Percentiles rank a stretch among this genome's conserved stretches.
These are phyloP conservation scores for Cirrhinus molitorella DNA, from an alignment of 2,797 vertebrate species.

Conservation along the genomic window DNA sequence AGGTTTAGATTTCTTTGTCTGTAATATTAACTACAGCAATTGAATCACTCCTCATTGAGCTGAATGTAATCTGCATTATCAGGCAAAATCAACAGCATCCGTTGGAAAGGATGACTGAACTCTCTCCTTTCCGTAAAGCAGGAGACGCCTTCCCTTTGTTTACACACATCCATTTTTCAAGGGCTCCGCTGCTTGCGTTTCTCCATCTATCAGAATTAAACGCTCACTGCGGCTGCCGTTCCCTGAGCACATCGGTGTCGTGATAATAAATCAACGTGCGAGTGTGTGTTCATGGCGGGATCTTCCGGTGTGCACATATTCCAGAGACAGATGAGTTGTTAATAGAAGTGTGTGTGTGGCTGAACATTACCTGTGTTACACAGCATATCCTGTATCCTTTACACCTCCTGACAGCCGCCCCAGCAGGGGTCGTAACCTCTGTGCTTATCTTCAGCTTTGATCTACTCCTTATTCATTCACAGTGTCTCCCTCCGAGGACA, in stretches of 20 bases:
- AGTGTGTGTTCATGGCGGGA: slow-evolving; percentile 38
- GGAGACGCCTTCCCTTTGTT: slow-evolving; percentile 19
- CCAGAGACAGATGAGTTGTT: slow-evolving; percentile 45
- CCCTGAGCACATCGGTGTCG: slow-evolving; percentile 27
- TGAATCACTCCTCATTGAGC: neutral
- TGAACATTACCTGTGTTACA: slow-evolving; percentile 71
- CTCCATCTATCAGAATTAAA: slow-evolving; percentile 39
- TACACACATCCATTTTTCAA: slow-evolving; percentile 23
- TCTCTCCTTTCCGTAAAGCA: slow-evolving; percentile 25
- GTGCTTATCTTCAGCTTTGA: slow-evolving; percentile 61
- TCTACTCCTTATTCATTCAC: slow-evolving; percentile 58
- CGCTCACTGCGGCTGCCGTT: neutral
- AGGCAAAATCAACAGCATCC: slow-evolving; percentile 1
- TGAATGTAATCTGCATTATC: neutral
- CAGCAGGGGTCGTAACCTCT: slow-evolving; percentile 55
- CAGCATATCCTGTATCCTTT: slow-evolving; percentile 60
- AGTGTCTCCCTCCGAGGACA: slow-evolving; percentile 18
- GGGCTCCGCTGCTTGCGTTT: slow-evolving; percentile 1
- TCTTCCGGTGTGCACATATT: slow-evolving; percentile 46
- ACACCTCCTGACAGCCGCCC: slow-evolving; percentile 65
- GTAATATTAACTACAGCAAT: neutral
- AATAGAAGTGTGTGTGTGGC: slow-evolving; percentile 32
- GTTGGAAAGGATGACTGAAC: slow-evolving; percentile 7
- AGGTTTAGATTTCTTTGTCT: neutral
- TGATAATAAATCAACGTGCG: slow-evolving; percentile 38